phyloP scores from a whole-genome alignment of 2,113 vertebrate species.

The Barbus barbus region DNA sequence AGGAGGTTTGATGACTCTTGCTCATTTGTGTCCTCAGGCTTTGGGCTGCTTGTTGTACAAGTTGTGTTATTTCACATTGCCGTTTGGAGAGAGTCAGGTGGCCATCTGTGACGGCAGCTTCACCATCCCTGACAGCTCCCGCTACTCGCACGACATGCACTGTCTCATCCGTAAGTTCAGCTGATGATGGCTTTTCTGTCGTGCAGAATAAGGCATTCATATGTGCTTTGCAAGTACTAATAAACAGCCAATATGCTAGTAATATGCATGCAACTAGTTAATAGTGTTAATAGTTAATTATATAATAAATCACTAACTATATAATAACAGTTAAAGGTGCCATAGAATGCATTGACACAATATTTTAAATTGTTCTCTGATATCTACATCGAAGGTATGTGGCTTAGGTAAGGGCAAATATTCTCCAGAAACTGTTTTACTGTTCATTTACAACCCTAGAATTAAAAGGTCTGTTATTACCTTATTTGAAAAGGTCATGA shows the following conservation, averaged over 20 bases:
- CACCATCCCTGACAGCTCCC: conserved; percentile 95
- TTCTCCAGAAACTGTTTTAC: no score
- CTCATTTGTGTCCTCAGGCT: conserved; percentile 73
- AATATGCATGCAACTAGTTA: background rate
- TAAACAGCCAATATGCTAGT: background rate
- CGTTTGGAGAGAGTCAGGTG: conserved; percentile 98
- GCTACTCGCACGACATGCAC: conserved; percentile 96
- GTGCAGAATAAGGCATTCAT: background rate
- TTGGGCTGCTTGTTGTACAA: conserved; percentile 97
- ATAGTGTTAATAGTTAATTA: background rate
- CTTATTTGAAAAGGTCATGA: no score
- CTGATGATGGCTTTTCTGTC: background rate
- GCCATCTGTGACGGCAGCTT: conserved; percentile 98
- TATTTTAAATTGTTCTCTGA: no score
- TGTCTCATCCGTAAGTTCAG: conserved; percentile 80
- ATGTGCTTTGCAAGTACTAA: background rate
- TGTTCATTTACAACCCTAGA: no score
- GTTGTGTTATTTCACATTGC: conserved; percentile 95
- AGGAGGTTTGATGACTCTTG: background rate
- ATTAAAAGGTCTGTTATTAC: no score
- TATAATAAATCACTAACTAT: no score
- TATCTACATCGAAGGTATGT: no score
- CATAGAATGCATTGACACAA: no score
- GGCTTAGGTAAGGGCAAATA: no score
- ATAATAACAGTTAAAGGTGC: no score